phyloP scores from a whole-genome alignment of 2,113 vertebrate species.

The Ciconia stormi region DNA sequence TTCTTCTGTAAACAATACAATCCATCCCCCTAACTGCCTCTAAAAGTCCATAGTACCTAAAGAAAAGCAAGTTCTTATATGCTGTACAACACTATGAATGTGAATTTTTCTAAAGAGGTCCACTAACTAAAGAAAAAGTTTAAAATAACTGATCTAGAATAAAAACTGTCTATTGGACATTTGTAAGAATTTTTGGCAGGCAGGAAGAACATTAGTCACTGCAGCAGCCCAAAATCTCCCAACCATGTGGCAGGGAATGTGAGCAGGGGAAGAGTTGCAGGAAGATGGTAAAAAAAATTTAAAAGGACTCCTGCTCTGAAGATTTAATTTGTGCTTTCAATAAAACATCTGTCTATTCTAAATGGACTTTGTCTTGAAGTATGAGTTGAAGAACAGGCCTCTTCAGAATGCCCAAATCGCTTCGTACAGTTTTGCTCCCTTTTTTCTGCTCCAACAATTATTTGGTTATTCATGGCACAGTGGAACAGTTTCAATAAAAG shows the following conservation, averaged over 20 bases:
- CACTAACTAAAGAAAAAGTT: not conserved
- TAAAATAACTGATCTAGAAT: not conserved
- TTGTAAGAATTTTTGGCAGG: not conserved
- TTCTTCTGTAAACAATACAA: not conserved
- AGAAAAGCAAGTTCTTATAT: not conserved
- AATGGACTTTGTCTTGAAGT: not conserved
- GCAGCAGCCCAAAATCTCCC: not conserved
- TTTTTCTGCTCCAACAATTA: not conserved
- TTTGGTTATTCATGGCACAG: not conserved
- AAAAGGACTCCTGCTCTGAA: not conserved
- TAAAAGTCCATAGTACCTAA: not conserved
- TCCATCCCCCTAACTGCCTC: not conserved
- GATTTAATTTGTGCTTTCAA: not conserved
- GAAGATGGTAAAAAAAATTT: not conserved
- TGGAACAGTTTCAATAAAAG: not conserved
- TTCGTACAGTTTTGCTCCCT: not conserved
- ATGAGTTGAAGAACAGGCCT: not conserved
- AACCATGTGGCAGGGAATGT: not conserved
- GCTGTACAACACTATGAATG: not conserved
- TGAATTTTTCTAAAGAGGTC: not conserved
- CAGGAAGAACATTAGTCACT: not conserved
- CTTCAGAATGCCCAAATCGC: not conserved
- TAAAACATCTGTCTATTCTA: not conserved
- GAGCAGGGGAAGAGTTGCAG: not conserved
- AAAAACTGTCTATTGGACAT: not conserved